A percentile compares a stretch with the other conserved stretches of the same genome.
These are phyloP conservation scores for Batillaria attramentaria DNA, from an alignment of 1,140 invertebrate species.

Conservation along the genomic window DNA sequence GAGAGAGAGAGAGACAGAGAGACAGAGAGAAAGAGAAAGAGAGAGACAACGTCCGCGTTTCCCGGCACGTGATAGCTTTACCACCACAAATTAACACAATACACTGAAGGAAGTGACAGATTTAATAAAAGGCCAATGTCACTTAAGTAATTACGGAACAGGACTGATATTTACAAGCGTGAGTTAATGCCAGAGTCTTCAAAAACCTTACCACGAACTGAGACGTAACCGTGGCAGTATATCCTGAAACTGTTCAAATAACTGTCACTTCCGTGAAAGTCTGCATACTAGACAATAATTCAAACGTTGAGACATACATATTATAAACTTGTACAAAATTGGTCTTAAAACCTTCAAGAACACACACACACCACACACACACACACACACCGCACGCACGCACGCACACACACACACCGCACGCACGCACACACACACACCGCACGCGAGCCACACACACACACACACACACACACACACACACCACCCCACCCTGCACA, in stretches of 20 bases:
- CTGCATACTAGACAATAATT: background rate
- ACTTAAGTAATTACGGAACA: too few species aligned
- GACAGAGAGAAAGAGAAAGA: background rate
- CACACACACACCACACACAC: background rate
- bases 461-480: conserved; percentile 19
- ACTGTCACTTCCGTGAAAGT: background rate
- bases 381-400: background rate
- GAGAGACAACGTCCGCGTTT: background rate
- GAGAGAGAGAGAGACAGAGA: background rate
- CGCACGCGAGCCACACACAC: too few species aligned
- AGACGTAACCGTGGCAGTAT: background rate
- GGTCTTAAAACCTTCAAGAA: background rate
- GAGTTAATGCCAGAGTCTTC: too few species aligned
- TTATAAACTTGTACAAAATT: background rate
- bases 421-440: background rate
- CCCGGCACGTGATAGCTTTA: background rate
- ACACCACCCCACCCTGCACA: too few species aligned
- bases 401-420: conserved; percentile 15
- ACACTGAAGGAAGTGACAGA: too few species aligned
- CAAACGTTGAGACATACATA: background rate
- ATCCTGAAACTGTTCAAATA: background rate
- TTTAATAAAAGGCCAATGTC: too few species aligned
- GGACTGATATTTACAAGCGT: too few species aligned
- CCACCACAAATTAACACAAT: background rate
- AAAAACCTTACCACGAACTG: background rate